Evolutionary conservation across 2,797 vertebrate species (phyloP).

Genomic region (Onychomys leucogaster): DNA sequence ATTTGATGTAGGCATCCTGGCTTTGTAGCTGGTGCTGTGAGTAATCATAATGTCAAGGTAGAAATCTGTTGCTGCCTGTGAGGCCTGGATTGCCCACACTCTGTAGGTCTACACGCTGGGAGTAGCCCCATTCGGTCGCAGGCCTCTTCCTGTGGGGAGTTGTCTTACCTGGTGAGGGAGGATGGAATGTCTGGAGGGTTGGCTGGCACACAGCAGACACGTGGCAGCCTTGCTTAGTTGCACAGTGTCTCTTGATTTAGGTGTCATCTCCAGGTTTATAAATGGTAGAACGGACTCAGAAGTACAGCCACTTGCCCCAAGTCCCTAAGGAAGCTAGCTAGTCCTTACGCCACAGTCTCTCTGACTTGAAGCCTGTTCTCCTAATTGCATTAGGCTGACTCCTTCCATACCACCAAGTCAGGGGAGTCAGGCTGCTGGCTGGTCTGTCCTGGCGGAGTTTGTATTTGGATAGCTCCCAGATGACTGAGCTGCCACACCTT

Average conservation of each 20-base stretch:
- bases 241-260: background rate
- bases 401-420: background rate
- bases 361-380: background rate
- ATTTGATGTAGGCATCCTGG: conserved; percentile 19
- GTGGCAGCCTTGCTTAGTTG: background rate
- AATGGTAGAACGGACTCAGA: background rate
- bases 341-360: background rate
- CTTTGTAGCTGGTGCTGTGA: background rate
- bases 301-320: background rate
- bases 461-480: background rate
- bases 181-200: too few species aligned
- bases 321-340: background rate
- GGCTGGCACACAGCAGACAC: background rate
- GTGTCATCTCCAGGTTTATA: background rate
- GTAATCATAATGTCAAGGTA: background rate
- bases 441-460: background rate
- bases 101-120: background rate
- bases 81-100: background rate
- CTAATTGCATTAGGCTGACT: background rate
- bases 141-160: background rate
- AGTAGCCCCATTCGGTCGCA: background rate
- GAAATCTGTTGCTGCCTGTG: background rate
- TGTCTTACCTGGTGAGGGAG: background rate
- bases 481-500: background rate
- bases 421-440: background rate